phyloP scores from a whole-genome alignment of 1,140 invertebrate genomes.

The Cyrtorhinus lividipennis region DNA sequence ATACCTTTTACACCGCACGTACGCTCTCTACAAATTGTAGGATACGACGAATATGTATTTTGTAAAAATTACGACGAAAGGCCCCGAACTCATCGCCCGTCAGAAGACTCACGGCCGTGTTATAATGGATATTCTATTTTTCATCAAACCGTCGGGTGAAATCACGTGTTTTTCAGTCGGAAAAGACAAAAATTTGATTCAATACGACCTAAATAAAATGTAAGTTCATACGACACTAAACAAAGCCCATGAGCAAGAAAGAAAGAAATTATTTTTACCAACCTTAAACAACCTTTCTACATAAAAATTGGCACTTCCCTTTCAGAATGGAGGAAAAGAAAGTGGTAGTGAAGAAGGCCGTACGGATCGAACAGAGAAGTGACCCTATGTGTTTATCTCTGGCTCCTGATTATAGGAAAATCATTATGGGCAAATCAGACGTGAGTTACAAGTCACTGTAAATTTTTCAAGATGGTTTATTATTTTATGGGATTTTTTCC shows the following conservation, averaged over 20 bases:
- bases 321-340: not conserved
- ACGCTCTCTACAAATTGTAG: not conserved
- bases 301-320: no score
- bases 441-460: no score
- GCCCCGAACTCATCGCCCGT: not conserved
- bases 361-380: constrained; percentile 8
- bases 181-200: constrained; percentile 9
- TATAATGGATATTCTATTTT: constrained; percentile 8
- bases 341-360: not conserved
- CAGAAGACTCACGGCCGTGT: not conserved
- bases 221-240: no score
- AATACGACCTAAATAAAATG: constrained; percentile 8
- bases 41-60: constrained; percentile 12
- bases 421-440: constrained; percentile 13
- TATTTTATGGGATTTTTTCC: not conserved
- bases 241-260: no score
- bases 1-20: not conserved
- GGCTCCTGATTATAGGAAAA: not conserved
- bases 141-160: not conserved
- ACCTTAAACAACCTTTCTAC: no score
- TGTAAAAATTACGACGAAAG: not conserved
- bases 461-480: no score
- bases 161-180: not conserved
- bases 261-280: no score
- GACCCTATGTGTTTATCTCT: not conserved